Percentiles rank a stretch among this genome's conserved stretches.
These are phyloP conservation scores for Catocala nupta DNA, from an alignment of 2,888 invertebrate genomes.

Conservation along the genomic window DNA sequence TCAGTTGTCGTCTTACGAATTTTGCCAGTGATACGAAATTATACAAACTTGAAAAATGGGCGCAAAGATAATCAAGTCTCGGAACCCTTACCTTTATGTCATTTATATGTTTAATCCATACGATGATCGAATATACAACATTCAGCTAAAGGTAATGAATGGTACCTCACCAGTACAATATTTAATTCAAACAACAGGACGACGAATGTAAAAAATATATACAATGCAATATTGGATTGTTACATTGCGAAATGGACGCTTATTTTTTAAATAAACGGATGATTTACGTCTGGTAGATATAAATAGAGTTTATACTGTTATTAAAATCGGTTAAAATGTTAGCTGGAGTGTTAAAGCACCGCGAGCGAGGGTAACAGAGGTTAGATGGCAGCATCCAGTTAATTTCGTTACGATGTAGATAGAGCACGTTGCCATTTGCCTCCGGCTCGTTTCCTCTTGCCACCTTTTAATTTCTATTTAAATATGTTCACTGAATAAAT, in stretches of 20 bases:
- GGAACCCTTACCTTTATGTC: no score
- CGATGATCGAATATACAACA: no score
- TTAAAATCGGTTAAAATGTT: constrained; percentile 61
- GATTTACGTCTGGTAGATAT: constrained; percentile 33
- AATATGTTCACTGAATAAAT: constrained; percentile 66
- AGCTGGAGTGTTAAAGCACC: constrained; percentile 38
- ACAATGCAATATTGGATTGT: no score
- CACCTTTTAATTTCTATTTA: constrained; percentile 76
- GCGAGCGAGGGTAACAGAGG: constrained; percentile 54
- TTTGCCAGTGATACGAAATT: no score
- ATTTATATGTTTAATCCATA: no score
- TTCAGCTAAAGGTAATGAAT: no score
- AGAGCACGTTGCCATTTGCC: constrained; percentile 76
- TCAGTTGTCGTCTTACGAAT: no score
- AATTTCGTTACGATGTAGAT: constrained; percentile 81
- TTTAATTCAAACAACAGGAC: no score
- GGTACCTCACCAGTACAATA: no score
- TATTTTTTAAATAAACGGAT: constrained; percentile 26
- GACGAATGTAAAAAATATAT: no score
- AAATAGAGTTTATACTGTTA: constrained; percentile 55
- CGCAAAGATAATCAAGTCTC: no score
- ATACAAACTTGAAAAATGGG: no score
- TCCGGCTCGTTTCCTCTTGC: constrained; percentile 64
- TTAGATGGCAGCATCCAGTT: constrained; percentile 68
- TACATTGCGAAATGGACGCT: neutral